phyloP scores from a whole-genome alignment of 1,140 invertebrate genomes.

The Panagrolaimus sp. region DNA sequence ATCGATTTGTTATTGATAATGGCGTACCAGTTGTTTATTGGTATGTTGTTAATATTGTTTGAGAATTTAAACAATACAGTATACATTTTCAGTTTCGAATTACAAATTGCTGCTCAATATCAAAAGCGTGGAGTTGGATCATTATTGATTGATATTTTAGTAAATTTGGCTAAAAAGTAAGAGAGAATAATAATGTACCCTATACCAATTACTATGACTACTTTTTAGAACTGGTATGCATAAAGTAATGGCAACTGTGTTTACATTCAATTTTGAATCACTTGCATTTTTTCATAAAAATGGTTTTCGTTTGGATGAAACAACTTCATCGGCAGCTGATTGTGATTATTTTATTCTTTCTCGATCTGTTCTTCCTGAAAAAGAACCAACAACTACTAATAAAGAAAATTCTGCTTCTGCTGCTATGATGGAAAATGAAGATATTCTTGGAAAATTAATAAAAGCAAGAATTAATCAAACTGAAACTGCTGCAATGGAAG shows the following conservation, averaged over 20 bases:
- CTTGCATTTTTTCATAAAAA: constrained; percentile 49
- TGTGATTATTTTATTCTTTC: constrained; percentile 6
- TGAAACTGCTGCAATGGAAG: not conserved
- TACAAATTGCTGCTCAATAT: constrained; percentile 41
- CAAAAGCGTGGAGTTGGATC: constrained; percentile 44
- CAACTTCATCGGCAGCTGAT: not conserved
- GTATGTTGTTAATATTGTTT: constrained; percentile 24
- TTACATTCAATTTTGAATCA: constrained; percentile 41
- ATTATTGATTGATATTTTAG: constrained; percentile 32
- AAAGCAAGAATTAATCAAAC: too few species aligned
- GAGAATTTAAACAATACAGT: not conserved
- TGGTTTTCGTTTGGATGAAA: constrained; percentile 32
- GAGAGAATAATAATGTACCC: too few species aligned
- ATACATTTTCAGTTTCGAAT: constrained; percentile 35
- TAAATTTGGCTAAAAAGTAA: constrained; percentile 35
- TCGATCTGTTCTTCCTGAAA: not conserved
- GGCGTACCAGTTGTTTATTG: constrained; percentile 27
- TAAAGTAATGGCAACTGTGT: constrained; percentile 48
- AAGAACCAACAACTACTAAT: not conserved
- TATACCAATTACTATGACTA: too few species aligned
- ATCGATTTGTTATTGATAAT: constrained; percentile 39
- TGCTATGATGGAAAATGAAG: not conserved
- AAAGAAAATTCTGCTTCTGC: not conserved
- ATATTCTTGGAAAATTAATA: too few species aligned
- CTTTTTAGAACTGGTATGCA: constrained; percentile 30